Conservation (phyloP, 2,888 invertebrate species). For the Brachynemurus nebulosus region DNA sequence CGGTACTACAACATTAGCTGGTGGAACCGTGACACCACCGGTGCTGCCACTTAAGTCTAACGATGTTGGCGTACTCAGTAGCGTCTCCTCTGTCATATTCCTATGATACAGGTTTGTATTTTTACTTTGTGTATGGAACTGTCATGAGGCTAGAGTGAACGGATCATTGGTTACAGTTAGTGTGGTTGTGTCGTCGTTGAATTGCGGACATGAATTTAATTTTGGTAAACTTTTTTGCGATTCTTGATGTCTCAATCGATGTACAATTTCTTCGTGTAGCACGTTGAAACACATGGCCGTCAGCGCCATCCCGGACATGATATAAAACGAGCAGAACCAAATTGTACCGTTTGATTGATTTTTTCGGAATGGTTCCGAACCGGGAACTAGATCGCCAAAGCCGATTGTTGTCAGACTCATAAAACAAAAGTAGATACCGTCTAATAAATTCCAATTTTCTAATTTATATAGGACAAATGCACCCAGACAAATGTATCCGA, state of each 20-base stretch:
- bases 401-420: slow-evolving; percentile 90
- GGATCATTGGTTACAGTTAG: slow-evolving; percentile 36
- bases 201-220: slow-evolving; percentile 37
- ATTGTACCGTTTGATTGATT: slow-evolving; percentile 55
- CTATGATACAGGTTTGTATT: slow-evolving; percentile 42
- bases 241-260: slow-evolving; percentile 56
- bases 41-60: slow-evolving; percentile 13
- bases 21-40: neutral
- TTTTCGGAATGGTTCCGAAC: slow-evolving; percentile 41
- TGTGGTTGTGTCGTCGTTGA: slow-evolving; percentile 47
- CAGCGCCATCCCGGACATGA: slow-evolving; percentile 72
- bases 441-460: slow-evolving; percentile 82
- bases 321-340: slow-evolving; percentile 82
- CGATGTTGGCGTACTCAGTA: slow-evolving; percentile 41
- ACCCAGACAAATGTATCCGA: slow-evolving; percentile 82
- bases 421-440: slow-evolving; percentile 90
- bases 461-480: slow-evolving; percentile 76
- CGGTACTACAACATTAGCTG: neutral
- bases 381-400: slow-evolving; percentile 75
- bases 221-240: slow-evolving; percentile 43
- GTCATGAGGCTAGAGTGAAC: slow-evolving; percentile 59
- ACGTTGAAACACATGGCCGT: slow-evolving; percentile 88
- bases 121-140: slow-evolving; percentile 44
- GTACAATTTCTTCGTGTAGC: slow-evolving; percentile 76
- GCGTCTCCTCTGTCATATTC: slow-evolving; percentile 43